Base-by-base conservation (phyloP, 2,888 invertebrate species). In the Nomada lathburiana region DNA sequence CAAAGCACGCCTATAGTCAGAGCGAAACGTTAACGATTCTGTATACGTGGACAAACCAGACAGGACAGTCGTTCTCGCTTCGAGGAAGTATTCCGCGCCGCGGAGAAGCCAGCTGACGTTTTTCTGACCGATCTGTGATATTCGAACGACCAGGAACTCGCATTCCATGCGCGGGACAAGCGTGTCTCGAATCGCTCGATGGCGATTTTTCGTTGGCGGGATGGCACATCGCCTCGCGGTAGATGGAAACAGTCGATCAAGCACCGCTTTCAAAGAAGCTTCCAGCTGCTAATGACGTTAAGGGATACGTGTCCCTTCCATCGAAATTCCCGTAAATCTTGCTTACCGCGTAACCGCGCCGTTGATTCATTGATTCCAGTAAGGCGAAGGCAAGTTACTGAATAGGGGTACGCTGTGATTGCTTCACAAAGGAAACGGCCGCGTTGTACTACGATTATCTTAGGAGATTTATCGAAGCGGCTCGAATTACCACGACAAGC, bases 151-250 rank as follows among this genome's bases (percentile, higher is more conserved):
- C 81, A 68, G 77, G 80, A 82, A 82, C 80, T 82, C 82, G 86
- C 88, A 87, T 88, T 88, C 87, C 87, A n/a, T 26, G 76, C 44
- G 86, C 86, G 86, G 79, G 79, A 83, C 84, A 81, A 84, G 88
- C 87, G 80, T 86, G 84, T 86, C 86, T 88, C 76, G 88, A 86
- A 88, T 86, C 80, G 76, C 76, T 83, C 80, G 77, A 59, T 77
- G 23, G 84, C 50, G 84, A 87, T 84, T 87, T 84, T 84, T 83
- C 81, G 81, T 74, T 68, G 77, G 63, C 64, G 75, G 80, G 75
- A 80, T 71, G 20, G 82, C 72, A 86, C 77, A 63, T 67, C 76
- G 81, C 74, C 76, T 73, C 64, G 65, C 73, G 65, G 62, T 76
- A 75, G 73, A 78, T 59, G 71, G 60, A 70, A 64, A 57, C 57